Evolutionary conservation across 2,113 vertebrate species (phyloP).

Genomic region (Hassar affinis): DNA sequence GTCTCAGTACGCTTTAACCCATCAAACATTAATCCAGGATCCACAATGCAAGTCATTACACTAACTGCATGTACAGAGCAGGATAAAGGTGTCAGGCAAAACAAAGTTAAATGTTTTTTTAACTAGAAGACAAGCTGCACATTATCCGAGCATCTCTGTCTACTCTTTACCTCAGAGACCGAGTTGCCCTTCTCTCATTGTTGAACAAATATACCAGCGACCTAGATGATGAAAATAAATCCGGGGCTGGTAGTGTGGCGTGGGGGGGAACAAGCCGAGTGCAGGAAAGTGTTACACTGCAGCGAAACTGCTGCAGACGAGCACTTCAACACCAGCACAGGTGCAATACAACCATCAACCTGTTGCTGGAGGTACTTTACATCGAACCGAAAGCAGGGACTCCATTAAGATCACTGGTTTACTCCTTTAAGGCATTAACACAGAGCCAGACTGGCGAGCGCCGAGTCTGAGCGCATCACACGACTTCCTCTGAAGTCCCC

Average conservation of each 20-base stretch:
- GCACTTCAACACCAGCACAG: background rate
- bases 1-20: background rate
- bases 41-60: background rate
- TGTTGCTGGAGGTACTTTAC: background rate
- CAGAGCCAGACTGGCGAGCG: slow-evolving; percentile 1
- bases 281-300: slow-evolving; percentile 52
- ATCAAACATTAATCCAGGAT: slow-evolving; percentile 7
- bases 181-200: slow-evolving; percentile 67
- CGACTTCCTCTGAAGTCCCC: background rate
- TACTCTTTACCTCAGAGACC: slow-evolving; percentile 31
- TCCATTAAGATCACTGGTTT: background rate
- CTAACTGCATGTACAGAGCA: background rate
- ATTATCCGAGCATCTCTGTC: background rate
- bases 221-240: slow-evolving; percentile 77
- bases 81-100: background rate
- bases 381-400: background rate
- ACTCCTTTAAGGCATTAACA: background rate
- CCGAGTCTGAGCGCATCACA: background rate
- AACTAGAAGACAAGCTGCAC: background rate
- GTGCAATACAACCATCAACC: background rate
- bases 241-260: slow-evolving; percentile 52
- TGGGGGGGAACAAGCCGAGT: slow-evolving; percentile 50
- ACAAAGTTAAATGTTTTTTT: background rate
- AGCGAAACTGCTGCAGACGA: slow-evolving; percentile 25
- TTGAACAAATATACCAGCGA: slow-evolving; percentile 66